Evolutionary conservation across 2,797 vertebrate species (phyloP), one percentile per base, ranked within the genome.

Genomic region (Silurus lanzhouensis): DNA sequence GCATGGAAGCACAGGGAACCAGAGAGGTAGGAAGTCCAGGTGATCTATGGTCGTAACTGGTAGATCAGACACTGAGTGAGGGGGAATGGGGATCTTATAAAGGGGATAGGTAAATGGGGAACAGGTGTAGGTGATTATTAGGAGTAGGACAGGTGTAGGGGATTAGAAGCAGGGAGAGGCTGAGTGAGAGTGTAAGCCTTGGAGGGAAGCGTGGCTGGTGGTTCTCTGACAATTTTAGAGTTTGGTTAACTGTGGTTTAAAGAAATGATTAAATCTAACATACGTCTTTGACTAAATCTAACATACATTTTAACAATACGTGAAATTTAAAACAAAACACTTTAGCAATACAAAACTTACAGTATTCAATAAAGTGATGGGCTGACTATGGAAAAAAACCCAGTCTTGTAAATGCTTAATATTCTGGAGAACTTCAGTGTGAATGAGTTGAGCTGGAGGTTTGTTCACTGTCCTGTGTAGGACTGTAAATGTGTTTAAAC

Each of bases 381-480:
- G 70, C 79, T 20, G 84, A 86, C 64, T 77, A 67, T 81, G 71
- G 88, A 75, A 81, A 81, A 70, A 63, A 84, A 84, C 85, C 66
- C 86, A 88, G 79, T 79, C 81, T 79, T 77, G 58, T 85, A 71
- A 61, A 78, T 76, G 67, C 83, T 70, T 67, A 57, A 20, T 68
- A 67, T 85, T 70, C 15, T 58, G 48, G 22, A 12, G 20, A 22
- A 78, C 55, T 31, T 77, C 27, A 52, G 31, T n/a, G 63, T 66
- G 46, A 44, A 25, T 19, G 60, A 27, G 17, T 63, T 75, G n/a
- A 81, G 27, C 27, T 72, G 15, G 64, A 86, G 68, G 63, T 57
- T 58, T 52, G 75, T 79, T 84, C 79, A 31, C 75, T 61, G 22
- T 38, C 48, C 25, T 46, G n/a, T 48, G 17, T 58, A 15, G 48